Conservation (phyloP, 2,113 vertebrate species). For the Caranx melampygus region DNA sequence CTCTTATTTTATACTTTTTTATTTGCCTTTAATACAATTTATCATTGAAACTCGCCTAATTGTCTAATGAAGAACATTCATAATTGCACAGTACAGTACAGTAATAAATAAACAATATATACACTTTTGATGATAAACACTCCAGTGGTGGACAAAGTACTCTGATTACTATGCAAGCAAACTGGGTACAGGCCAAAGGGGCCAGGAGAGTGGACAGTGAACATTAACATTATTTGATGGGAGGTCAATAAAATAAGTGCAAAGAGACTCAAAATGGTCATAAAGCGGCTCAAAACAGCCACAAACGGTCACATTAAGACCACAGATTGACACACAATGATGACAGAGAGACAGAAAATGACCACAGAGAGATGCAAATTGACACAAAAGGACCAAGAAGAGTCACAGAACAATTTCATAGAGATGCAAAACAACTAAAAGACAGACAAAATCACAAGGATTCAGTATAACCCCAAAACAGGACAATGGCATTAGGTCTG, state of each 20-base stretch:
- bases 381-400: too few species aligned
- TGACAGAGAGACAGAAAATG: not conserved
- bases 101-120: not conserved
- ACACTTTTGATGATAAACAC: not conserved
- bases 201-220: not conserved
- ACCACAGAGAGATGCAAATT: not conserved
- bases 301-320: not conserved
- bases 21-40: not conserved
- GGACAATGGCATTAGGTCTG: not conserved
- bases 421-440: not conserved
- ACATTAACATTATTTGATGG: not conserved
- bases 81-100: not conserved
- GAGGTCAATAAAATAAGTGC: not conserved
- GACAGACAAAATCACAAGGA: not conserved
- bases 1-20: not conserved
- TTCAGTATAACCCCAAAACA: not conserved
- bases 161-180: not conserved
- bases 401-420: not conserved
- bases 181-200: too few species aligned
- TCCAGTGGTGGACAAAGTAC: not conserved
- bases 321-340: not conserved
- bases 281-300: not conserved
- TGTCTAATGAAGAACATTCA: not conserved
- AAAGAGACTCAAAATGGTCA: not conserved
- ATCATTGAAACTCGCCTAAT: not conserved